Conservation (phyloP, 2,113 vertebrate species). For the Aspidoscelis tigris region DNA sequence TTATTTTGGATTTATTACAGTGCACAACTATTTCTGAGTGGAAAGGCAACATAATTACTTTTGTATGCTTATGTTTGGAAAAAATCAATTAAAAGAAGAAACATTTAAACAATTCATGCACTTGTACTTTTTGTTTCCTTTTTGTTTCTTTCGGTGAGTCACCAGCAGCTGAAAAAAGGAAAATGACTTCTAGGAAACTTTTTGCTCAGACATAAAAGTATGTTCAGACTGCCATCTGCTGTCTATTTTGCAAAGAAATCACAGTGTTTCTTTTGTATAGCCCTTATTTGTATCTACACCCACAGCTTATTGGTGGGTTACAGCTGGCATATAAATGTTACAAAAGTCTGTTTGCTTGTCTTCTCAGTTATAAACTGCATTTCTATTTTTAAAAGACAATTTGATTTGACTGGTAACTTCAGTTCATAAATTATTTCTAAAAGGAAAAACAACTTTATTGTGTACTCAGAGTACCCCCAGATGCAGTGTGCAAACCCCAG, state of each 20-base stretch:
- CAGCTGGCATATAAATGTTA: not conserved
- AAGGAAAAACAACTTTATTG: too few species aligned
- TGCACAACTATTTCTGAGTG: too few species aligned
- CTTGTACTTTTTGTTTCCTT: not conserved
- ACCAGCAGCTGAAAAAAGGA: not conserved
- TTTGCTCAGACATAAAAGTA: not conserved
- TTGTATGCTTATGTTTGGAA: too few species aligned
- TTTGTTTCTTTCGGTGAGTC: not conserved
- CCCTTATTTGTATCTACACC: not conserved
- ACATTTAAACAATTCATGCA: too few species aligned
- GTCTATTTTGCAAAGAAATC: not conserved
- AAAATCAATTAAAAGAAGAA: too few species aligned
- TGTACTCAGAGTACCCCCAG: too few species aligned
- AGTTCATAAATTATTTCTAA: too few species aligned
- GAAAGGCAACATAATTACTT: too few species aligned
- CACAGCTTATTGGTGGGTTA: not conserved
- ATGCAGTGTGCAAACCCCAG: too few species aligned
- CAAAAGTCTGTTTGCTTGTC: not conserved
- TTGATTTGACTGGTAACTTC: not conserved
- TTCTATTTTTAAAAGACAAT: not conserved
- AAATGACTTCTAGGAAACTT: not conserved
- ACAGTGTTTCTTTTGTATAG: not conserved
- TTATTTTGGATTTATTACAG: too few species aligned
- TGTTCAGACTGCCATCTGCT: constrained; percentile 10
- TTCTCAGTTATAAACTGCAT: not conserved